Percentiles rank a stretch among this genome's conserved stretches.
Conservation (phyloP, 2,113 vertebrate species). For the Caranx ignobilis region DNA sequence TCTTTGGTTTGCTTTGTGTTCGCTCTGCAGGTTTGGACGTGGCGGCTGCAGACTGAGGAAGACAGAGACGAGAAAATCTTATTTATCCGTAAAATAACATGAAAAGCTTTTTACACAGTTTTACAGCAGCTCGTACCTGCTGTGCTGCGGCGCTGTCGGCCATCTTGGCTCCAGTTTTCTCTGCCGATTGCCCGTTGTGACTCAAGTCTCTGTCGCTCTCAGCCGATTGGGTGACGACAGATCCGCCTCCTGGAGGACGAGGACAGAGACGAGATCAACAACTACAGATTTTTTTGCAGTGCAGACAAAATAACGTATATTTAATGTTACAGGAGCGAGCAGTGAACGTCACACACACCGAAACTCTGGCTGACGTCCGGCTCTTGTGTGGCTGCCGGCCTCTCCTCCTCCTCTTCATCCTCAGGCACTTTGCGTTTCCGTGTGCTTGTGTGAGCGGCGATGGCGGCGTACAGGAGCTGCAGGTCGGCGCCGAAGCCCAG, state of each 20-base stretch:
- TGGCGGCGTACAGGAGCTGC: slow-evolving; percentile 68
- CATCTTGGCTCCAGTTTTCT: background rate
- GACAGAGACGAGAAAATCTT: too few relatives aligned
- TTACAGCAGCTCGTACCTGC: slow-evolving; percentile 23
- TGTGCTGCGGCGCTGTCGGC: background rate
- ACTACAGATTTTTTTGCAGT: too few relatives aligned
- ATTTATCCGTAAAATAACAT: too few relatives aligned
- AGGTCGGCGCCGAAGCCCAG: slow-evolving; percentile 64
- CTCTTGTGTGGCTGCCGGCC: background rate
- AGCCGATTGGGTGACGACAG: background rate
- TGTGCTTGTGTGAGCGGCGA: slow-evolving; percentile 36
- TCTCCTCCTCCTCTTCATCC: background rate
- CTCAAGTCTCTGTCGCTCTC: background rate
- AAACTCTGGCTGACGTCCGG: background rate
- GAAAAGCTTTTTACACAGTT: too few relatives aligned
- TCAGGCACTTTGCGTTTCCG: slow-evolving; percentile 56
- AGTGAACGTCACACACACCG: slow-evolving; percentile 47
- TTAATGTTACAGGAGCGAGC: too few relatives aligned
- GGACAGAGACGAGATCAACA: background rate
- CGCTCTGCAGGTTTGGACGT: slow-evolving; percentile 26
- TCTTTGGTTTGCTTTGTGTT: slow-evolving; percentile 74
- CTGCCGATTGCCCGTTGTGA: background rate
- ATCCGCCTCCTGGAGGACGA: slow-evolving; percentile 2
- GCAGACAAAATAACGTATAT: too few relatives aligned
- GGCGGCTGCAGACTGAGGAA: slow-evolving; percentile 28